Evolutionary conservation across 1,140 invertebrate genomes (phyloP), one percentile per base, ranked within the genome.

Genomic region (Pteromalus puparum): DNA sequence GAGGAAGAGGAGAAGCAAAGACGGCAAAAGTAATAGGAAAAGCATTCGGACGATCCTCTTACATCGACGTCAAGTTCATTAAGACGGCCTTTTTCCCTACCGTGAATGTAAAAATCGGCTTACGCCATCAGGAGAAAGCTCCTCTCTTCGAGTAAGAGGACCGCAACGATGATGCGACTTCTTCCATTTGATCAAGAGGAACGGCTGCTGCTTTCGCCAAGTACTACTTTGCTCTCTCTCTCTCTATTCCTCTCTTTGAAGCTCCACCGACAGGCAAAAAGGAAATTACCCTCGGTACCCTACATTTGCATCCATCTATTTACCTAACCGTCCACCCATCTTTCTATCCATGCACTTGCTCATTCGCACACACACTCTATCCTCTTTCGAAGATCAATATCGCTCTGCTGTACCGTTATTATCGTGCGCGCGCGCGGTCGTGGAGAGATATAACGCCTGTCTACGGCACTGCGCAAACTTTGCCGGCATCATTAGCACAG

Each of bases 401-500:
- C 85, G 53, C 26, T 42, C 26, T 42, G 24, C 46, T 82, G 75
- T 53, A 84, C 53, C 75, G 79, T 84, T 82, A 86, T 86, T 85
- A 88, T 83, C 65, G 82, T 74, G 68, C 18, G 18, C 70, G 84
- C 61, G 67, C 70, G 84, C 61, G 67, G 42, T 73, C 48, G 76
- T 28, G 53, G 77, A 68, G 38, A 84, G 74, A 86, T 88, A 86
- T 86, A 87, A 88, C 86, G 84, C 61, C 81, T 86, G 86, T 88
- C 88, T 87, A 82, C 84, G 72, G 68, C 85, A 79, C 82, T 78
- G 72, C 80, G 82, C 87, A 90, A 90, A 90, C 87, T 90, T 90
- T 72, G 79, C 70, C 83, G 87, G 86, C 87, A 87, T 90, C 90
- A 88, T 90, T 90, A 90, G 87, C 86, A 87, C 85, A 86, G 85